Conservation (phyloP, 37 sponge, comb jelly and placozoan genomes). For the Chondrosia reniformis region DNA sequence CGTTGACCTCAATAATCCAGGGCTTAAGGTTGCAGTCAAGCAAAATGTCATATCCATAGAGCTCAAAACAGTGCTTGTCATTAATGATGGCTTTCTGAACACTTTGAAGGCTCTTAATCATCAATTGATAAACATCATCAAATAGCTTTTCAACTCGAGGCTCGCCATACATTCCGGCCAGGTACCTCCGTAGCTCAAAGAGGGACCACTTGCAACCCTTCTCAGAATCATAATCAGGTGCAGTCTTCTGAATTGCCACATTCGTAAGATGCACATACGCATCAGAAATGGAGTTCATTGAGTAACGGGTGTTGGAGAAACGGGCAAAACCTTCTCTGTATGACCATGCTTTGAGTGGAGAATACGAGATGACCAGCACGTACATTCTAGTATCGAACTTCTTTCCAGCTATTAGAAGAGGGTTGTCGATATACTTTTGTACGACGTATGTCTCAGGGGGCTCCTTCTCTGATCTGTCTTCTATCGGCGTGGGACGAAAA, state of each 20-base stretch:
- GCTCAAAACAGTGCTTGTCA: slow-evolving; percentile 99
- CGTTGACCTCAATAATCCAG: slow-evolving; percentile 98
- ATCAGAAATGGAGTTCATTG: slow-evolving; percentile 86
- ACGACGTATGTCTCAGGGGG: slow-evolving; percentile 98
- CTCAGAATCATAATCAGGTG: slow-evolving; percentile 98
- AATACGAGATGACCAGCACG: slow-evolving; percentile 90
- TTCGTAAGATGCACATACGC: slow-evolving; percentile 95
- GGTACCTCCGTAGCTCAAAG: slow-evolving; percentile 77
- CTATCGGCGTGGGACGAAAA: slow-evolving; percentile 50
- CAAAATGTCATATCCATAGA: slow-evolving; percentile 98
- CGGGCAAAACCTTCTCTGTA: slow-evolving; percentile 98
- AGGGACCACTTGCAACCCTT: slow-evolving; percentile 99
- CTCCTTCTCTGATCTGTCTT: slow-evolving; percentile 76
- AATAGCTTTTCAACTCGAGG: slow-evolving; percentile 69
- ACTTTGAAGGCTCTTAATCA: slow-evolving; percentile 93
- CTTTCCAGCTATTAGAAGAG: slow-evolving; percentile 93
- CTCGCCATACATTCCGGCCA: slow-evolving; percentile 82
- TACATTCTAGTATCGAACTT: slow-evolving; percentile 98
- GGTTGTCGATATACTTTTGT: slow-evolving; percentile 92
- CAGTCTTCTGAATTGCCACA: slow-evolving; percentile 99
- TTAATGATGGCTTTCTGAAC: slow-evolving; percentile 96
- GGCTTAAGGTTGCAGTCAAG: slow-evolving; percentile 94
- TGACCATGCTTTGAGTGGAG: slow-evolving; percentile 92
- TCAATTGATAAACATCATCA: slow-evolving; percentile 81
- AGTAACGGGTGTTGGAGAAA: slow-evolving; percentile 92